Percentiles rank a stretch among this genome's conserved stretches.
Evolutionary conservation across 2,797 vertebrate species (phyloP).

Genomic region (Trematomus bernacchii): DNA sequence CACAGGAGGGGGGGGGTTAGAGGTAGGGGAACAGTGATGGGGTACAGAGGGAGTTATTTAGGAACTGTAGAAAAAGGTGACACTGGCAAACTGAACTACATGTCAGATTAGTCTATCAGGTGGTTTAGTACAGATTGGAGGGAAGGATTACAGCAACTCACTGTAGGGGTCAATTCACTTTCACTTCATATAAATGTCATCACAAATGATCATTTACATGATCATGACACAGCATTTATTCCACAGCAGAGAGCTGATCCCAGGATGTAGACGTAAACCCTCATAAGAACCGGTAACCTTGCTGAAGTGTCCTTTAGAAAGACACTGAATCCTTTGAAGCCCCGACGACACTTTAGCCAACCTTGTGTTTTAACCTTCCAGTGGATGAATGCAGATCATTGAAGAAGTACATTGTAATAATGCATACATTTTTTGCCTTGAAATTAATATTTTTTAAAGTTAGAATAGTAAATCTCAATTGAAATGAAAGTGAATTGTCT

Average conservation of each 20-base stretch:
- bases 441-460: neutral
- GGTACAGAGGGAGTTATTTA: conserved; percentile 23
- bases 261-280: conserved; percentile 22
- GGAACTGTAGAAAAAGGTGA: conserved; percentile 22
- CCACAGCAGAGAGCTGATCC: conserved; percentile 15
- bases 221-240: conserved; percentile 47
- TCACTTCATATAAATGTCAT: conserved; percentile 56
- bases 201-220: conserved; percentile 44
- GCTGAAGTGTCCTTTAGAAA: conserved; percentile 39
- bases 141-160: conserved; percentile 39
- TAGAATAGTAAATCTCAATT: neutral
- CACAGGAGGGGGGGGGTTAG: conserved; percentile 17
- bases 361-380: conserved; percentile 20
- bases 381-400: neutral
- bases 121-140: conserved; percentile 17
- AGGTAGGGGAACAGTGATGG: conserved; percentile 22
- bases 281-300: conserved; percentile 11
- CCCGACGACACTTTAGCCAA: neutral
- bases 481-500: conserved; percentile 39
- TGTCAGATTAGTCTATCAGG: conserved; percentile 44
- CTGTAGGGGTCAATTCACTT: conserved; percentile 63
- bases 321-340: conserved; percentile 23
- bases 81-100: conserved; percentile 34
- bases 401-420: neutral
- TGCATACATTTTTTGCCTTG: neutral